Conservation (phyloP, 2,113 vertebrate species). For the Oncorhynchus keta region DNA sequence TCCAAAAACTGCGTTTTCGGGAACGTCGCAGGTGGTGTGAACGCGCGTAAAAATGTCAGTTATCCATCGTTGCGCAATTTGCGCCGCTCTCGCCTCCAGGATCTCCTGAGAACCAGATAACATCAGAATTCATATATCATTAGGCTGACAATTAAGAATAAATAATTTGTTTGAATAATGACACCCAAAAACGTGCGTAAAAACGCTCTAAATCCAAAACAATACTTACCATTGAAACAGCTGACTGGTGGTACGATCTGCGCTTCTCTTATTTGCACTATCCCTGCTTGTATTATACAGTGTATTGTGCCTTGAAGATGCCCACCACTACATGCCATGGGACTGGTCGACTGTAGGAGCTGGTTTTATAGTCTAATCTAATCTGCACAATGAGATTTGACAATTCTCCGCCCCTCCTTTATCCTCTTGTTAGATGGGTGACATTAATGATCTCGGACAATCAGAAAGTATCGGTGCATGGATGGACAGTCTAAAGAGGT, state of each 20-base stretch:
- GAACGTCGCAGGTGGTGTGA: conserved; percentile 83
- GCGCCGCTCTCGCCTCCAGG: conserved; percentile 68
- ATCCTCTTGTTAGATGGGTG: background rate
- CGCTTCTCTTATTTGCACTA: no score
- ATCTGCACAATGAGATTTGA: conserved; percentile 1
- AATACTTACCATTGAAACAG: background rate
- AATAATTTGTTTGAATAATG: background rate
- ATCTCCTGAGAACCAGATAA: background rate
- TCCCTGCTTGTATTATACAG: background rate
- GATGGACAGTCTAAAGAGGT: conserved; percentile 1
- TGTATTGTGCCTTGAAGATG: background rate
- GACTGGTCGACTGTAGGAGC: background rate
- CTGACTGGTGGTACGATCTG: no score
- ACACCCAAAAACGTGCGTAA: background rate
- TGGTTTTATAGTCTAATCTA: conserved; percentile 5
- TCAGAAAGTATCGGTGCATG: background rate
- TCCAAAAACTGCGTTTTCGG: conserved; percentile 82
- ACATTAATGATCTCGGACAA: conserved; percentile 6
- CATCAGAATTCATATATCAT: background rate
- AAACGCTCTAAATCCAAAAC: background rate
- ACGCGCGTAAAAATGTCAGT: conserved; percentile 86
- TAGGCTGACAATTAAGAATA: background rate
- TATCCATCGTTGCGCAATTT: conserved; percentile 74
- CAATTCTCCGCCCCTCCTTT: background rate
- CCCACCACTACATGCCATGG: background rate